Base-by-base conservation (phyloP, 2,113 vertebrate species). In the Chaetodon auriga region DNA sequence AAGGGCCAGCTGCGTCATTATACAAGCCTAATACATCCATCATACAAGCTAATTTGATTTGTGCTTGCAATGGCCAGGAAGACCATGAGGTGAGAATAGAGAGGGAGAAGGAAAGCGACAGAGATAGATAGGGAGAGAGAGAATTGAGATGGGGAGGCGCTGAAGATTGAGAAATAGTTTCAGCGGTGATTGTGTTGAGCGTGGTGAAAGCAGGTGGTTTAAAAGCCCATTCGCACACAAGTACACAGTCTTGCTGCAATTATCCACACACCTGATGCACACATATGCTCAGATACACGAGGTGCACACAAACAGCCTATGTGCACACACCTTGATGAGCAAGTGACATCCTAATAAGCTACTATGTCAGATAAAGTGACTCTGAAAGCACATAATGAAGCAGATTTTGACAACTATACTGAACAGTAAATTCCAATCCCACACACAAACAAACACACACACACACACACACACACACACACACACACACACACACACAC, bases 11-110 rank as follows among this genome's bases (percentile, higher is more conserved):
- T 90, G 89, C 71, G 80, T 80, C 79, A 84, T 87, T 86, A 73
- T 68, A 72, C 74, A 57, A 58, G 41, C 35, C 62, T 72, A 48
- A 82, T 80, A 83, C 82, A 82, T 66, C 62, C 78, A 63, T 81
- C 71, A 87, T 86, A 38, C 82, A 58, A 62, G 84, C 68, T 90
- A 88, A 92, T 92, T 90, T 76, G 72, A 80, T 87, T 81, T 78
- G 58, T 41, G 78, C 54, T 51, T 23, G 78, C 25, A 48, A 23
- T 41, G 81, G 73, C 75, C 60, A 62, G 69, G 48, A 70, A 4
- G 62, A 78, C 55, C 68, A 57, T 15, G 19, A 87, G 68, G 51
- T 74, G 72, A 78, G 57, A 78, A 74, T 4, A 23, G 43, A 69
- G 21, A 41, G 35, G 15, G 64, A 35, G 53, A 46, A 21, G 51